Evolutionary conservation across 2,888 invertebrate species (phyloP).

Genomic region (Microctonus hyperodae): DNA sequence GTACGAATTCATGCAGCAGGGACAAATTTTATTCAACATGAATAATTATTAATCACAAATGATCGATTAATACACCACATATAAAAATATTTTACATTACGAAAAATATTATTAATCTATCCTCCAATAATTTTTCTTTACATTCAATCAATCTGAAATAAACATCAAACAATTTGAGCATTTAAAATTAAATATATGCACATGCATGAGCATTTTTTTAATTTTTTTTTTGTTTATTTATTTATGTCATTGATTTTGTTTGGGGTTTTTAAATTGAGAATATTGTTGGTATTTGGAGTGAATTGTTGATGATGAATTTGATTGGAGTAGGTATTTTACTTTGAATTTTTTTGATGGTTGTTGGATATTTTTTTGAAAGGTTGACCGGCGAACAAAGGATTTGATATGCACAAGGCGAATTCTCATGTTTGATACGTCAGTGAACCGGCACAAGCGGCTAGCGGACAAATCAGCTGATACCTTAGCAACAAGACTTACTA

Average conservation of each 20-base stretch:
- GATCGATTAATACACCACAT: no score
- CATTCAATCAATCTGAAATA: no score
- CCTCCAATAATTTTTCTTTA: no score
- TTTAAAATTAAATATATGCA: no score
- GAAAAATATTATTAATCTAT: no score
- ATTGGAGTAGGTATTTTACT: not conserved
- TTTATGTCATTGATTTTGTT: no score
- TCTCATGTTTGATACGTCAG: constrained; percentile 36
- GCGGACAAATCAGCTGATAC: constrained; percentile 59
- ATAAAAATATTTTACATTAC: no score
- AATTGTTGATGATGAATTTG: not conserved
- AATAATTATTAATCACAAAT: not conserved
- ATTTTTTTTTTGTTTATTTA: no score
- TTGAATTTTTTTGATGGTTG: not conserved
- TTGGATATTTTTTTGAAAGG: not conserved
- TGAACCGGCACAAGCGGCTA: constrained; percentile 41
- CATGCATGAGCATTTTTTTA: no score
- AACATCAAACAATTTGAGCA: no score
- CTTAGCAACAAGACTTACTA: constrained; percentile 61
- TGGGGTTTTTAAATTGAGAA: no score
- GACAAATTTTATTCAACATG: not conserved
- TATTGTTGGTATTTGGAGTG: not conserved
- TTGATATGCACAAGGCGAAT: constrained; percentile 37
- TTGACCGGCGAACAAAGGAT: constrained; percentile 31
- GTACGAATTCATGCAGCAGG: not conserved